Conservation (phyloP, 2,888 invertebrate species). For the Crocallis elinguaria region DNA sequence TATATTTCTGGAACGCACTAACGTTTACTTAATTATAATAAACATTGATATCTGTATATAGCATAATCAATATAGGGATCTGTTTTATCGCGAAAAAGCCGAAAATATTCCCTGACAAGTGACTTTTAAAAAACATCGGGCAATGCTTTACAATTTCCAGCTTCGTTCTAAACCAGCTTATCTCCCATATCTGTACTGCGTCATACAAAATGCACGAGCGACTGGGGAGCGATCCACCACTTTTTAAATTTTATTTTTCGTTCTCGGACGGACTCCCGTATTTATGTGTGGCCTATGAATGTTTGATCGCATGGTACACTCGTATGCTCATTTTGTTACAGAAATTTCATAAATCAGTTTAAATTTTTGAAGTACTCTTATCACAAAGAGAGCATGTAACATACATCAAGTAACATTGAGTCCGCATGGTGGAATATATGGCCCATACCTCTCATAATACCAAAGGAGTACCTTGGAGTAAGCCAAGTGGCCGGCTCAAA, state of each 20-base stretch:
- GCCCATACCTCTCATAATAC: no score
- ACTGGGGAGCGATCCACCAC: conserved; percentile 22
- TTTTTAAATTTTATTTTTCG: conserved; percentile 32
- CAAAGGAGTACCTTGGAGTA: no score
- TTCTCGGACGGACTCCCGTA: conserved; percentile 19
- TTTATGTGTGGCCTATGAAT: conserved; percentile 30
- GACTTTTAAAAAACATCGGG: conserved; percentile 3
- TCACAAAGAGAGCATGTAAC: no score
- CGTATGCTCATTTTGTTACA: neutral
- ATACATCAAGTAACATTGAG: no score
- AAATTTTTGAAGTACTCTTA: no score
- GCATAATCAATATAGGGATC: no score
- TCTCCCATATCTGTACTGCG: conserved; percentile 28
- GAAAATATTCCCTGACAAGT: neutral
- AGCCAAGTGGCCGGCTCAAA: no score
- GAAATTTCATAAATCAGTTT: neutral
- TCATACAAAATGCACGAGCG: conserved; percentile 26
- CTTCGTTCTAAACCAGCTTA: conserved; percentile 23
- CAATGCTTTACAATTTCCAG: conserved; percentile 15
- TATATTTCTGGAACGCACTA: no score
- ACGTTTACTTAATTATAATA: no score
- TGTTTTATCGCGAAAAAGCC: no score
- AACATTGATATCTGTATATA: no score
- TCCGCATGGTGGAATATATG: no score
- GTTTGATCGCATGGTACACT: conserved; percentile 16